Evolutionary conservation across 2,797 vertebrate genomes (phyloP).

Genomic region (Sebastes glaucus): DNA sequence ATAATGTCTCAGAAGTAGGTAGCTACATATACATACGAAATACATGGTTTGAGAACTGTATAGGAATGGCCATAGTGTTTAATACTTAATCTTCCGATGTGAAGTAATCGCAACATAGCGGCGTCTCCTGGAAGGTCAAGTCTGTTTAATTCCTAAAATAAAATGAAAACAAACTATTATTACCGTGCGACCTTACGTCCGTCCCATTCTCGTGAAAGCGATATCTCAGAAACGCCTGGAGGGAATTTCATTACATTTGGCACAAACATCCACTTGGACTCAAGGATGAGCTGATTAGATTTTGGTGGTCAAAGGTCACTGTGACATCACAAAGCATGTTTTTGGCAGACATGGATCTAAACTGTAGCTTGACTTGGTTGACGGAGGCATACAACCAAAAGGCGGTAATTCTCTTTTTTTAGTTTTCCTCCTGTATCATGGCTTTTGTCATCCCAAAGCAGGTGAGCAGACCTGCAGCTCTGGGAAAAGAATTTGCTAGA

Average conservation of each 20-base stretch:
- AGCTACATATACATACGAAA: too few relatives aligned
- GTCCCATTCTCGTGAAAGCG: neutral
- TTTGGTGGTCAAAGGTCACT: neutral
- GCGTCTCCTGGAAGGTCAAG: too few relatives aligned
- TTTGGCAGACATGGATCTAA: neutral
- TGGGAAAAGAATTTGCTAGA: slow-evolving; percentile 25
- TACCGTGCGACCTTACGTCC: neutral
- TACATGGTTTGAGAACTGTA: too few relatives aligned
- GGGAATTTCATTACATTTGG: neutral
- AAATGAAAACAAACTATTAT: too few relatives aligned
- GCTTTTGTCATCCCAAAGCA: slow-evolving; percentile 15
- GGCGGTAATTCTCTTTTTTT: neutral
- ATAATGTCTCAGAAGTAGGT: too few relatives aligned
- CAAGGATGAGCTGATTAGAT: neutral
- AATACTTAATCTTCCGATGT: too few relatives aligned
- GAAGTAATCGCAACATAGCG: too few relatives aligned
- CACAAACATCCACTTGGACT: neutral
- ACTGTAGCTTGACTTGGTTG: neutral
- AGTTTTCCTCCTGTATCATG: slow-evolving; percentile 5
- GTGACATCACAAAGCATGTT: neutral
- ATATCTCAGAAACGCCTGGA: neutral
- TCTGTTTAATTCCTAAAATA: too few relatives aligned
- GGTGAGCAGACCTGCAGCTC: slow-evolving; percentile 33
- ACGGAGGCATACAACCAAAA: neutral
- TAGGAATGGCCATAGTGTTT: too few relatives aligned